Conservation (phyloP, 2,113 vertebrate species). For the Strix uralensis region DNA sequence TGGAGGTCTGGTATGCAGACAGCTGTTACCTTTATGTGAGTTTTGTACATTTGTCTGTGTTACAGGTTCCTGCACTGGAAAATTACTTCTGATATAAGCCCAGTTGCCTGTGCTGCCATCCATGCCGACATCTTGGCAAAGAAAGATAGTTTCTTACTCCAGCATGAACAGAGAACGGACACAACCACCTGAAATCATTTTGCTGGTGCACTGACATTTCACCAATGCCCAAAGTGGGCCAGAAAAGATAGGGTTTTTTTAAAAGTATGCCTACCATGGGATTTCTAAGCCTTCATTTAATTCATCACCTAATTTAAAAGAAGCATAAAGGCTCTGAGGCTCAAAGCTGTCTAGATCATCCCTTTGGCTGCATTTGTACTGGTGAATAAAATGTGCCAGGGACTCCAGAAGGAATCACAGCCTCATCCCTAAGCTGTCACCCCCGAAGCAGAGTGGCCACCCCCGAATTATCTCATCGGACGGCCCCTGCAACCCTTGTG, state of each 20-base stretch:
- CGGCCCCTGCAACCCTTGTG: background rate
- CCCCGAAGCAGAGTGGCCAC: background rate
- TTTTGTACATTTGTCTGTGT: background rate
- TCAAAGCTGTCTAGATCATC: background rate
- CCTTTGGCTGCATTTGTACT: background rate
- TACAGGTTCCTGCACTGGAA: background rate
- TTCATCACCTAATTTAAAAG: background rate
- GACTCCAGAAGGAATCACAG: background rate
- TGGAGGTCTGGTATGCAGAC: background rate
- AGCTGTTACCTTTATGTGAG: background rate
- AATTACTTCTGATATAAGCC: conserved; percentile 3
- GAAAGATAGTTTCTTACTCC: background rate
- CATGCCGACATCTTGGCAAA: background rate
- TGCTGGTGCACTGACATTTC: background rate
- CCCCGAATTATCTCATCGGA: background rate
- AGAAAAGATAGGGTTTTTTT: background rate
- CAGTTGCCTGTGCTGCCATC: background rate
- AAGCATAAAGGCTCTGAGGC: background rate
- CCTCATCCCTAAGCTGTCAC: background rate
- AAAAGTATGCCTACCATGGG: background rate
- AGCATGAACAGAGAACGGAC: background rate
- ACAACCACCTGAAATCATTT: background rate
- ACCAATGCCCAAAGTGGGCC: background rate
- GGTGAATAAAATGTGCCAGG: background rate
- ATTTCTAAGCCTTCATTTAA: background rate